phyloP scores from a whole-genome alignment of 2,888 invertebrate genomes.

The Nowickia ferox region DNA sequence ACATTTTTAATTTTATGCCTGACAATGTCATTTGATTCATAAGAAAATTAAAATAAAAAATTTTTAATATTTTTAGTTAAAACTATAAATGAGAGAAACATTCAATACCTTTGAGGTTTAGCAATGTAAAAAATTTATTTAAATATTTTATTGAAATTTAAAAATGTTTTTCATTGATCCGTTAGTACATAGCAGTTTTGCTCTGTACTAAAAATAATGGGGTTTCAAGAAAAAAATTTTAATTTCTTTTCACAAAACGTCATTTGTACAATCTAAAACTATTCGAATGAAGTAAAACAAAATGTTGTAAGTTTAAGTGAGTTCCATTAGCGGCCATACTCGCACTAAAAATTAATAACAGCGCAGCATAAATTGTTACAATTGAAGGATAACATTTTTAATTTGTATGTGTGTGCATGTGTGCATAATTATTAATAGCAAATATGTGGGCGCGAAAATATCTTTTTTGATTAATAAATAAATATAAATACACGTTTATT shows the following conservation, averaged over 20 bases:
- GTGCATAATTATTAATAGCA: background rate
- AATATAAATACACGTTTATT: slow-evolving; percentile 51
- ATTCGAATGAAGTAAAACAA: background rate
- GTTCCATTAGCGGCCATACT: background rate
- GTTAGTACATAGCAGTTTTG: too few relatives aligned
- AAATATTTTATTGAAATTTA: too few relatives aligned
- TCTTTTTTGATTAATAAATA: slow-evolving; percentile 28
- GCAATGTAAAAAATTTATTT: too few relatives aligned
- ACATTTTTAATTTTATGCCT: slow-evolving; percentile 25
- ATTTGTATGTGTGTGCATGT: background rate
- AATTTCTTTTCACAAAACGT: background rate
- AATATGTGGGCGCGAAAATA: background rate
- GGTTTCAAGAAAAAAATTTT: background rate
- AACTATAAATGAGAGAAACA: background rate
- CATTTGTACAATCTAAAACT: background rate
- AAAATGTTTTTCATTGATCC: too few relatives aligned
- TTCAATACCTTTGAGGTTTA: slow-evolving; percentile 42
- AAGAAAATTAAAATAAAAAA: background rate
- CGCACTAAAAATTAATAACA: background rate
- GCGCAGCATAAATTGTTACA: background rate
- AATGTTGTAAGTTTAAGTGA: background rate
- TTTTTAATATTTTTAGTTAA: slow-evolving; percentile 38
- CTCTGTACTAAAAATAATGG: too few relatives aligned
- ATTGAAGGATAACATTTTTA: slow-evolving; percentile 1
- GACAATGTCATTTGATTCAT: slow-evolving; percentile 35